Base-by-base conservation (phyloP, 2,888 invertebrate species). In the Suillia variegata region DNA sequence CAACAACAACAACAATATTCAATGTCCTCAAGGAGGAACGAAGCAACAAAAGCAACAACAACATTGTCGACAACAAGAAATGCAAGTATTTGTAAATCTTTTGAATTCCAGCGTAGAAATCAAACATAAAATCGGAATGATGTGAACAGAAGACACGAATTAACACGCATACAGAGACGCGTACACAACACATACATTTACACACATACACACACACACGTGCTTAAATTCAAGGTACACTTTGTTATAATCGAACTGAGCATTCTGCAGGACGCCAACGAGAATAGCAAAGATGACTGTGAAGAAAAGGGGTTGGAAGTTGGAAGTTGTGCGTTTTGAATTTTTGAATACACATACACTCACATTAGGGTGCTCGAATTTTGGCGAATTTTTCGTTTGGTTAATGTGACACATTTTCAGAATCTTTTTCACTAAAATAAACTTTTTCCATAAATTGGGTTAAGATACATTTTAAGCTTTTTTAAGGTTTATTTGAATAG, bases 51-150 rank as follows among this genome's bases (percentile, higher is more conserved):
- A 20, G 33, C 47, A 21, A 48, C 53, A 5, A 13, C 71, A 70
- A 74, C 71, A 66, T 61, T 31, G 10, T 34, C n/a, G 57, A 68
- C 69, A 67, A 59, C 70, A 62, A 69, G 65, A 70, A 63, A 65
- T 62, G 68, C 62, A 71, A 70, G 75, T 70, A 68, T 73, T 70
- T 75, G 75, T 68, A 75, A 69, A 70, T 70, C 71, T 66, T 70
- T 76, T 68, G 70, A 76, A 75, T 76, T 73, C 71, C 73, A 70
- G 56, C 68, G 61, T 62, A 73, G 70, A 68, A 65, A 66, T 67
- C 56, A 70, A 71, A 38, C 60, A 54, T 42, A 54, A 42, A 38
- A 54, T 38, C 42, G 24, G 38, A 38, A 20, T 21, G 22, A 42
- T 13, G 38, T 42, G 33, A 47, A 21, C 24, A 22, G 22, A 10